Percentiles rank a stretch among this genome's conserved stretches.
phyloP scores from a whole-genome alignment of 1,140 invertebrate genomes.

The Elysia chlorotica region DNA sequence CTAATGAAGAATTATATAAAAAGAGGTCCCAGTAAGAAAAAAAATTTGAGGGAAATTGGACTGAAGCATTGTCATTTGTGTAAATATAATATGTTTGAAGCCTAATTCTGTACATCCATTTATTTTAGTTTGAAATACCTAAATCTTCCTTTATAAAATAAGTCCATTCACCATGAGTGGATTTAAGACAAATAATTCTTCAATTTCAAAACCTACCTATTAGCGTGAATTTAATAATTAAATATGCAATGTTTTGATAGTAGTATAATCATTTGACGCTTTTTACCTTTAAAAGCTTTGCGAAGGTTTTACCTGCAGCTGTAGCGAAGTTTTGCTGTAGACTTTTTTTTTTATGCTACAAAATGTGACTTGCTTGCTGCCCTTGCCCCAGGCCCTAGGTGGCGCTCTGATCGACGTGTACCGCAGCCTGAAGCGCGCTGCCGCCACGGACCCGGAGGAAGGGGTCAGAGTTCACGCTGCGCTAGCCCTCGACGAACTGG shows the following conservation, averaged over 20 bases:
- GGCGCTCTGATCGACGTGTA: slow-evolving; percentile 74
- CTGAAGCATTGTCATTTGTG: not conserved
- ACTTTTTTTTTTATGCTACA: too few relatives aligned
- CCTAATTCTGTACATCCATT: too few relatives aligned
- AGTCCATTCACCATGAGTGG: too few relatives aligned
- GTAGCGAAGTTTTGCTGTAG: too few relatives aligned
- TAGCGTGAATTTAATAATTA: too few relatives aligned
- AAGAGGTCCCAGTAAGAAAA: not conserved
- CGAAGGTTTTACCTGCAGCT: not conserved
- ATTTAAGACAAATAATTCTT: too few relatives aligned
- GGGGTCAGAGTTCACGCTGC: slow-evolving; percentile 75
- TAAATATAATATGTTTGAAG: too few relatives aligned
- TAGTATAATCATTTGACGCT: too few relatives aligned
- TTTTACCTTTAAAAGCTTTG: not conserved
- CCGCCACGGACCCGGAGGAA: slow-evolving; percentile 72
- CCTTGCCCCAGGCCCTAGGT: slow-evolving; percentile 71
- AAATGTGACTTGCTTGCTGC: too few relatives aligned
- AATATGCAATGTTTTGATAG: too few relatives aligned
- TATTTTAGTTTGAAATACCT: not conserved
- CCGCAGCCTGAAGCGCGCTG: slow-evolving; percentile 71
- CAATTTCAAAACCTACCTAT: too few relatives aligned
- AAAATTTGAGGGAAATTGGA: not conserved
- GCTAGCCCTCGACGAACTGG: slow-evolving; percentile 77
- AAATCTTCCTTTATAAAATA: not conserved
- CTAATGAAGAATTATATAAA: too few relatives aligned